A percentile compares a stretch with the other conserved stretches of the same genome.
These are phyloP conservation scores for Thaleichthys pacificus DNA, from an alignment of 2,797 vertebrate species.

Conservation along the genomic window DNA sequence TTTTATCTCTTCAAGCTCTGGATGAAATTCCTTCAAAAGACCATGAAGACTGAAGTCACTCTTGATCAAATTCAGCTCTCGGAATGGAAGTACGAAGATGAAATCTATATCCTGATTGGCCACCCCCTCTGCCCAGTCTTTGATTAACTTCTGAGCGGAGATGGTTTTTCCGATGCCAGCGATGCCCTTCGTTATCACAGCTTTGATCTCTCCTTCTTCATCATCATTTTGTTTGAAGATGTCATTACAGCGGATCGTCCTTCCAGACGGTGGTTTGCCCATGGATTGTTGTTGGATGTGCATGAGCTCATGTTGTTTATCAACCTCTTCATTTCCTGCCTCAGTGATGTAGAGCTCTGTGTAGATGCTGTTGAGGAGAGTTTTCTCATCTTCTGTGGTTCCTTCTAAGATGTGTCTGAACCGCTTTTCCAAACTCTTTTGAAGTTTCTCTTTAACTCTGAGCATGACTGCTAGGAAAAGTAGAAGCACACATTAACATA, in stretches of 20 bases:
- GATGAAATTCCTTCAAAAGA: neutral
- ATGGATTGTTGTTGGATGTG: neutral
- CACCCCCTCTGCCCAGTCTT: conserved; percentile 27
- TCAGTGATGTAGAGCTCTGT: conserved; percentile 21
- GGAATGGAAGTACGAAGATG: conserved; percentile 27
- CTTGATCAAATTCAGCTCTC: conserved; percentile 27
- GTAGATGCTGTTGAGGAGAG: conserved; percentile 11
- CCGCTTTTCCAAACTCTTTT: neutral
- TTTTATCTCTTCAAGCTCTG: neutral
- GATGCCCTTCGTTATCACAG: neutral
- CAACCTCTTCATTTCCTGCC: neutral
- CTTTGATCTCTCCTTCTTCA: neutral
- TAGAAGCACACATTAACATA: too few species aligned
- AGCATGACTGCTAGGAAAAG: neutral
- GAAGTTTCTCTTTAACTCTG: neutral
- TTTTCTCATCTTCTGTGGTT: neutral
- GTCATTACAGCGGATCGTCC: neutral
- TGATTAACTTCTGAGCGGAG: conserved; percentile 24
- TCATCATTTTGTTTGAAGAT: neutral
- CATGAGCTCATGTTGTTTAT: neutral
- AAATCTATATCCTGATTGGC: conserved; percentile 18
- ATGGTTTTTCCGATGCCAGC: conserved; percentile 30
- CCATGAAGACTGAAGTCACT: conserved; percentile 12
- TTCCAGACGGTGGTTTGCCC: neutral
- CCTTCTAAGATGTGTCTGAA: conserved; percentile 2